Conservation (phyloP, 2,888 invertebrate species). For the Aporophyla lueneburgensis region DNA sequence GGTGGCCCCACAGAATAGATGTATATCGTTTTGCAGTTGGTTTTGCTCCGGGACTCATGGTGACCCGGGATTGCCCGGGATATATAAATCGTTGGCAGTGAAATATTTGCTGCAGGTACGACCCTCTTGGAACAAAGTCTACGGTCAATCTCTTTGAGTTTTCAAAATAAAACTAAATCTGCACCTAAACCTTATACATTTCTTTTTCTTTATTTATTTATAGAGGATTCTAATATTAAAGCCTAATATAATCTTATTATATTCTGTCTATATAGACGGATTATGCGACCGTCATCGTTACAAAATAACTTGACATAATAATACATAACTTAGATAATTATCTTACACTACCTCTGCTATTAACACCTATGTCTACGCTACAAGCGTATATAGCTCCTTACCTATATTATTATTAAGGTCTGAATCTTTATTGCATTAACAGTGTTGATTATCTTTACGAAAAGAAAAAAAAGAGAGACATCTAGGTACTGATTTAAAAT, state of each 20-base stretch:
- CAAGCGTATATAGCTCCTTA: too few species aligned
- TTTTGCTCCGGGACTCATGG: constrained; percentile 34
- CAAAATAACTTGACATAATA: too few species aligned
- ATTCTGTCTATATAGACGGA: too few species aligned
- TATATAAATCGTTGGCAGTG: constrained; percentile 35
- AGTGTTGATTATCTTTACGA: background rate
- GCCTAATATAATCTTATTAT: too few species aligned
- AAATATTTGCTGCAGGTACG: constrained; percentile 37
- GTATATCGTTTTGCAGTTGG: constrained; percentile 61
- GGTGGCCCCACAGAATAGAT: constrained; percentile 63
- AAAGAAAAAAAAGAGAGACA: background rate
- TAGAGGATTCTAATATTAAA: too few species aligned
- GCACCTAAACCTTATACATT: background rate
- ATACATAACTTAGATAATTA: too few species aligned
- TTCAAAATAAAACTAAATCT: background rate
- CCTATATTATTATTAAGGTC: background rate
- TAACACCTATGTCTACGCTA: too few species aligned
- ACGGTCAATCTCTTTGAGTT: background rate
- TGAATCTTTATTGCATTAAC: background rate
- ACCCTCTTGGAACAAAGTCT: constrained; percentile 1
- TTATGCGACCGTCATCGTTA: too few species aligned
- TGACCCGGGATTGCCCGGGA: constrained; percentile 20
- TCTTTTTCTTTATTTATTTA: too few species aligned
- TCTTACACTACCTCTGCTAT: too few species aligned
- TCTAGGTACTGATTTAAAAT: background rate